Conservation (phyloP, 1,140 invertebrate genomes). For the Xylocopa sonorina region DNA sequence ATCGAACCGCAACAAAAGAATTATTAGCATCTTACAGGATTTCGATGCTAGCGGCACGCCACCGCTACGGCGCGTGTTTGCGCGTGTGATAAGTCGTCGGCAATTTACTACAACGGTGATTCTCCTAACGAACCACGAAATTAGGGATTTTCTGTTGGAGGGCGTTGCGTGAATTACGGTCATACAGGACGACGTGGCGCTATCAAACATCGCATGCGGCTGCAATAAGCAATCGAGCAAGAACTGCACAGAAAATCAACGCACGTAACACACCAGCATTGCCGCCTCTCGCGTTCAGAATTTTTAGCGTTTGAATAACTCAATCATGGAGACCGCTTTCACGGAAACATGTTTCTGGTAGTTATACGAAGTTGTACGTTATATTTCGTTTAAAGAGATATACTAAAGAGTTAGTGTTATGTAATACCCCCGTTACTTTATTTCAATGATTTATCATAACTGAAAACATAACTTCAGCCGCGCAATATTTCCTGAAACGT, state of each 20-base stretch:
- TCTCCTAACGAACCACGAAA: slow-evolving; percentile 51
- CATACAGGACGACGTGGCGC: background rate
- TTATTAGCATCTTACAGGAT: no score
- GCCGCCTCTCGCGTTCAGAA: background rate
- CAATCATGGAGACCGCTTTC: background rate
- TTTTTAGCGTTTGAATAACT: background rate
- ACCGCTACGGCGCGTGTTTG: no score
- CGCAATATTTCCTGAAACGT: no score
- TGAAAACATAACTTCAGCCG: no score
- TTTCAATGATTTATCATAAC: no score
- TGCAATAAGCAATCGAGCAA: slow-evolving; percentile 36
- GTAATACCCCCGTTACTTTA: no score
- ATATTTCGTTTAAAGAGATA: no score
- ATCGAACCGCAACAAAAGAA: background rate
- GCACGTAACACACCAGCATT: slow-evolving; percentile 10
- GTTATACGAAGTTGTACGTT: no score
- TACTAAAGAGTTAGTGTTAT: no score
- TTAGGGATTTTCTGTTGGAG: slow-evolving; percentile 26
- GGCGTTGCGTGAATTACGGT: background rate
- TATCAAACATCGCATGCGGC: slow-evolving; percentile 31
- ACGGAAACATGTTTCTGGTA: background rate
- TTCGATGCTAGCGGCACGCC: background rate
- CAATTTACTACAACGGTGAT: no score
- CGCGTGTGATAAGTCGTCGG: no score
- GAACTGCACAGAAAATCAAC: background rate